These are phyloP conservation scores for Drosophila yakuba DNA, from an alignment of 1,140 invertebrate species.

Conservation along the genomic window DNA sequence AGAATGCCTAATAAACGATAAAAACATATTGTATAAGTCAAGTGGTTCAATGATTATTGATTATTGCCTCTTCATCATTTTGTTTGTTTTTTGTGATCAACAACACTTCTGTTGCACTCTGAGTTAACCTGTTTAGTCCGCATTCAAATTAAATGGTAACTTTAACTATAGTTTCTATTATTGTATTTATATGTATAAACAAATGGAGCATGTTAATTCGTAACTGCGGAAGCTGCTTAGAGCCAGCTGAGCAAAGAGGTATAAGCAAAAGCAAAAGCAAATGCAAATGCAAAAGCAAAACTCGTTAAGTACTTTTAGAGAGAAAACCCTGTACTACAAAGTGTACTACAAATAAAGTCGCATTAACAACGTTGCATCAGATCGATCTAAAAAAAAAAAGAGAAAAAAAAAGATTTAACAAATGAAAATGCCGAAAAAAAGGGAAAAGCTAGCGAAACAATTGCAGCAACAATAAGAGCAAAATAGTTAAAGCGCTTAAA, in stretches of 20 bases:
- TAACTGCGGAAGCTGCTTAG: conserved; percentile 55
- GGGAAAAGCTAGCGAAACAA: conserved; percentile 17
- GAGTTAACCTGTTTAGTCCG: conserved; percentile 65
- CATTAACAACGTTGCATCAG: conserved; percentile 59
- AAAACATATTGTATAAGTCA: conserved; percentile 23
- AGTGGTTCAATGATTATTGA: conserved; percentile 35
- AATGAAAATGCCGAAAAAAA: conserved; percentile 7
- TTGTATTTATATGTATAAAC: conserved; percentile 82
- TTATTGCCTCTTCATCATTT: conserved; percentile 43
- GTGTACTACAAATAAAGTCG: conserved; percentile 62
- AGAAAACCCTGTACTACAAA: conserved; percentile 71
- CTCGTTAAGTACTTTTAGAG: conserved; percentile 82
- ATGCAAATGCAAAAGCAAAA: conserved; percentile 61
- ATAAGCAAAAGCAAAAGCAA: conserved; percentile 63
- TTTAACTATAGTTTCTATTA: conserved; percentile 72
- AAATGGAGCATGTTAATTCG: conserved; percentile 70
- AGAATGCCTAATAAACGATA: conserved; percentile 62
- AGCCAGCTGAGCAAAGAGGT: conserved; percentile 64
- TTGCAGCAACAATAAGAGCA: conserved; percentile 43
- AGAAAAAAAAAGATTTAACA: conserved; percentile 1
- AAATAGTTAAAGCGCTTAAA: conserved; percentile 73
- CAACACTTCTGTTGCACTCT: conserved; percentile 60
- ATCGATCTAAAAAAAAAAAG: conserved; percentile 23
- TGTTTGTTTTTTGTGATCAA: conserved; percentile 48
- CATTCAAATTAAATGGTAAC: conserved; percentile 63